phyloP scores from a whole-genome alignment of 2,797 vertebrate genomes.

The Trichosurus vulpecula region DNA sequence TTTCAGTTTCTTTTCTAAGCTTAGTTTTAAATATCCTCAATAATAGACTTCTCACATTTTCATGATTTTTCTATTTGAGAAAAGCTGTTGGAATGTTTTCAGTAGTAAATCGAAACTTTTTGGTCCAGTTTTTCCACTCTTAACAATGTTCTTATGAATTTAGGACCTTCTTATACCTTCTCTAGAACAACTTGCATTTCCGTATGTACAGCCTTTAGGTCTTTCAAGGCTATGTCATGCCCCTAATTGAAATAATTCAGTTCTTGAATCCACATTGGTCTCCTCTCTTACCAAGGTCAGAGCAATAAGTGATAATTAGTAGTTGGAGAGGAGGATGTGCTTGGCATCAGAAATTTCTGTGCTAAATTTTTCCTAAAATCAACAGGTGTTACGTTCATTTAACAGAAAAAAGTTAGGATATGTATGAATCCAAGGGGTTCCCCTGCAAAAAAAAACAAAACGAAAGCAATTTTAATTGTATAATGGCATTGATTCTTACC shows the following conservation, averaged over 20 bases:
- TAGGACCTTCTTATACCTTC: constrained; percentile 35
- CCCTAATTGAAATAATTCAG: constrained; percentile 48
- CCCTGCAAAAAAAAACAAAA: background rate
- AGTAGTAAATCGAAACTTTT: constrained; percentile 10
- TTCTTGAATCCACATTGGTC: constrained; percentile 47
- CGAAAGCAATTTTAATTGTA: background rate
- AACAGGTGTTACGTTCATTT: constrained; percentile 49
- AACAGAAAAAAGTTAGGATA: background rate
- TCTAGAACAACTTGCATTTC: constrained; percentile 14
- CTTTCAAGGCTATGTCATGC: constrained; percentile 25
- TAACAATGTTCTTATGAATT: background rate
- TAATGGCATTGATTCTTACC: background rate
- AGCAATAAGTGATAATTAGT: constrained; percentile 48
- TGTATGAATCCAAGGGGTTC: background rate
- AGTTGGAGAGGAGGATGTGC: background rate
- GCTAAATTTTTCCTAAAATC: constrained; percentile 61
- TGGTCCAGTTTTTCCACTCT: background rate
- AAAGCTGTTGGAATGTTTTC: constrained; percentile 1
- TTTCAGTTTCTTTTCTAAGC: constrained; percentile 16
- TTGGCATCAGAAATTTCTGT: constrained; percentile 50
- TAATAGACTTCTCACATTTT: constrained; percentile 36
- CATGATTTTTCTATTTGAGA: constrained; percentile 13
- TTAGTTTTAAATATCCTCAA: constrained; percentile 48
- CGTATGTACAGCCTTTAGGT: background rate
- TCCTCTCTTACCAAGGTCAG: constrained; percentile 50